These are phyloP conservation scores for Aphelocoma californica DNA, from an alignment of 2,797 vertebrate genomes.

Conservation along the genomic window DNA sequence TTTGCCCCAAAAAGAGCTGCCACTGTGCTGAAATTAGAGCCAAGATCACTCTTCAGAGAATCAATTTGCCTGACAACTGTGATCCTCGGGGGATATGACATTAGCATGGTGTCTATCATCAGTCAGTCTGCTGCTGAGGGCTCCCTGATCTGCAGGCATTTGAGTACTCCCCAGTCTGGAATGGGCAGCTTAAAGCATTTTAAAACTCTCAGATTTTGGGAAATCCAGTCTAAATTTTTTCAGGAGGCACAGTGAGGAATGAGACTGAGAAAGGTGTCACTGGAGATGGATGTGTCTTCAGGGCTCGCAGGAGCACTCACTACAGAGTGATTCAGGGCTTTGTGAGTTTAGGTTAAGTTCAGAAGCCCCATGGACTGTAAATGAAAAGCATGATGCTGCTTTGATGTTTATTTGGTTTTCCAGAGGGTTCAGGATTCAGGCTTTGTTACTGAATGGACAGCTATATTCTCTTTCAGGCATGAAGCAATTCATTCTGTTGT, in stretches of 20 bases:
- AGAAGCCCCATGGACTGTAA: neutral
- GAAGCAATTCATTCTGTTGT: neutral
- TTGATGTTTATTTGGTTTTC: neutral
- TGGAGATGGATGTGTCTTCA: neutral
- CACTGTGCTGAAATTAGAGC: slow-evolving; percentile 1
- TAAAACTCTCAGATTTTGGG: neutral
- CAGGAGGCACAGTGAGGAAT: neutral
- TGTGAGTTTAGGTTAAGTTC: neutral
- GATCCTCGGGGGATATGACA: neutral
- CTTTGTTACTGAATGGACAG: neutral
- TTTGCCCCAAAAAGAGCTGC: neutral
- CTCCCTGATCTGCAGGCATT: neutral
- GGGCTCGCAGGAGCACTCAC: neutral
- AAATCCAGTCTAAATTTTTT: neutral
- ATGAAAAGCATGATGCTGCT: neutral
- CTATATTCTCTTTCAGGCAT: neutral
- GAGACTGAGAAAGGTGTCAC: neutral
- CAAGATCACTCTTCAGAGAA: slow-evolving; percentile 38
- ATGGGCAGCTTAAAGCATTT: neutral
- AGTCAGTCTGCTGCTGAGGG: slow-evolving; percentile 9
- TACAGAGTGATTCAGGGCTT: neutral
- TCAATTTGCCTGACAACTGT: slow-evolving; percentile 22
- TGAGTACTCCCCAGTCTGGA: neutral
- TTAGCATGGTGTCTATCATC: slow-evolving; percentile 18
- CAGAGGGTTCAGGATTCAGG: neutral